Evolutionary conservation across 2,113 vertebrate species (phyloP), one percentile per base, ranked within the genome.

Genomic region (Phalacrocorax carbo): DNA sequence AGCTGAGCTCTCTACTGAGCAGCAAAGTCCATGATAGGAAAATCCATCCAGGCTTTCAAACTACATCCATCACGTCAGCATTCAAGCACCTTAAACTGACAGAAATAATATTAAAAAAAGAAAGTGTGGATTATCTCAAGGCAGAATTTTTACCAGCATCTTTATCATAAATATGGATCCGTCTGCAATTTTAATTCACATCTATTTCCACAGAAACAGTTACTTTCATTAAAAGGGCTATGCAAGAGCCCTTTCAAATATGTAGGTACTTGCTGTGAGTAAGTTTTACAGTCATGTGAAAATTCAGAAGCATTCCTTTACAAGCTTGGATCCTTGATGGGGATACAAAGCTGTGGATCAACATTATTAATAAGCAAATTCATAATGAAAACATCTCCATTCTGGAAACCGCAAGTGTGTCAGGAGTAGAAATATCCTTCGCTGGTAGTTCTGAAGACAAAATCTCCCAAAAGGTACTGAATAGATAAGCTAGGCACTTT

Each of bases 81-180:
- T 65, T 65, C 82, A 40, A 77, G 92, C 96, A 93, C 77, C 85
- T 94, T 91, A 76, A 90, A 91, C 82, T 93, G 94, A 93, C 92
- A 96, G 62, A 91, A 96, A 95, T 77, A 94, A 66, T 94, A 95
- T 86, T 94, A 91, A 90, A 93, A 44, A 87, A 69, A 89, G 84
- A 91, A 95, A 90, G 78, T 38, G 40, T 3, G 85, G 66, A 94
- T 95, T 92, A 91, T 95, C 86, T 94, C 69, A 93, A 88, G 93
- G 86, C 82, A 78, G 92, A 86, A 77, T 83, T 95, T 95, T 94
- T 90, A 94, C 73, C 85, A 90, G 64, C n/a, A 82, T 86, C 86
- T 95, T 96, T 88, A 95, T 88, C 91, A 90, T 86, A 88, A 88
- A 83, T 77, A 95, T 25, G 46, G 85, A 95, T 90, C 90, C 80